These are phyloP conservation scores for Deladenus siricidicola DNA, from an alignment of 2,888 invertebrate species.

Conservation along the genomic window DNA sequence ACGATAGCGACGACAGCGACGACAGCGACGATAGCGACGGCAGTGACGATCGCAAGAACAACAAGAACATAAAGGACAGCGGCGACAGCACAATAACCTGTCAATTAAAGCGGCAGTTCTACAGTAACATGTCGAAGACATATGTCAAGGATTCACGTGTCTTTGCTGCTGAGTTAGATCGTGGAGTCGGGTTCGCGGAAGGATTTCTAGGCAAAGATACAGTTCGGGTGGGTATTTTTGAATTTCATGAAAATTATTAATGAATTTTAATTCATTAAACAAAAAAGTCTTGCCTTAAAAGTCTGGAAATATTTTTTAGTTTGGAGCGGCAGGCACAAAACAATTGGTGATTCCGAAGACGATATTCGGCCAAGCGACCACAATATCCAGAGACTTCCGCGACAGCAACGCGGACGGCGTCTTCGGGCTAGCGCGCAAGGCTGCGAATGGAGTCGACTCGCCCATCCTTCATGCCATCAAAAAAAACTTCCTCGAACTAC, in stretches of 20 bases:
- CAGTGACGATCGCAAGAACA: no score
- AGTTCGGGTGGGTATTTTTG: slow-evolving; percentile 40
- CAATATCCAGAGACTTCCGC: slow-evolving; percentile 58
- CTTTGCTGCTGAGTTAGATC: slow-evolving; percentile 39
- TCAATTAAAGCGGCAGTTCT: neutral
- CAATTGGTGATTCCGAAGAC: slow-evolving; percentile 54
- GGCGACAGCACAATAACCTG: neutral
- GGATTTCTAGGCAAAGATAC: slow-evolving; percentile 34
- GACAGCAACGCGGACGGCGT: slow-evolving; percentile 50
- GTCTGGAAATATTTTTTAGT: no score
- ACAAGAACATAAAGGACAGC: no score
- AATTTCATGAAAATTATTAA: no score
- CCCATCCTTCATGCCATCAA: slow-evolving; percentile 42
- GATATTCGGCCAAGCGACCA: slow-evolving; percentile 57
- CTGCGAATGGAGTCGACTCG: slow-evolving; percentile 55
- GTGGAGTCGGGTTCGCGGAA: slow-evolving; percentile 44
- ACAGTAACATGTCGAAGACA: slow-evolving; percentile 12
- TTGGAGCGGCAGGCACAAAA: slow-evolving; percentile 32
- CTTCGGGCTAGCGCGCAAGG: slow-evolving; percentile 29
- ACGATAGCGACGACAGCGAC: neutral
- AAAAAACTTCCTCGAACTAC: slow-evolving; percentile 34
- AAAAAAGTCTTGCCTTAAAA: no score
- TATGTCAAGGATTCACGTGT: slow-evolving; percentile 30
- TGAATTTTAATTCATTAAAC: no score
- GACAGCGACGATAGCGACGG: neutral